Conservation (phyloP, 2,797 vertebrate genomes). For the Halcyon smyrnensis region DNA sequence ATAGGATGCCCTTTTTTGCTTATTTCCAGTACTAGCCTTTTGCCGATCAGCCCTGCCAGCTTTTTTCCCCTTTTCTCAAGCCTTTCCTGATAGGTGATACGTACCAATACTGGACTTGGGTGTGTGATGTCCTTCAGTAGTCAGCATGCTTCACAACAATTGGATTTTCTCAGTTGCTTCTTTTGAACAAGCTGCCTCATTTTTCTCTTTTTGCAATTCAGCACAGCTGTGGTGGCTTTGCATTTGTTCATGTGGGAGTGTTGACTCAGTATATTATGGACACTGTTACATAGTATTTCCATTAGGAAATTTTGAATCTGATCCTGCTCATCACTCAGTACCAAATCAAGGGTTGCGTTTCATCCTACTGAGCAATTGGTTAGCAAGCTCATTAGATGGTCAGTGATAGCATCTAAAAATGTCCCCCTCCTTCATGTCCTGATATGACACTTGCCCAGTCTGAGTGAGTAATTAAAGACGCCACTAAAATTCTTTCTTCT, state of each 20-base stretch:
- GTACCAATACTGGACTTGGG: background rate
- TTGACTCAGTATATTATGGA: conserved; percentile 8
- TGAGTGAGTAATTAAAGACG: background rate
- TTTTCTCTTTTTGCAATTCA: background rate
- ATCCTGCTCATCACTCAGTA: conserved; percentile 18
- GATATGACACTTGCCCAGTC: background rate
- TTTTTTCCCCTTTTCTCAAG: background rate
- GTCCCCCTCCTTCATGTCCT: background rate
- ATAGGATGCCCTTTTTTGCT: background rate
- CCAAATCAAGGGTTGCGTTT: conserved; percentile 11
- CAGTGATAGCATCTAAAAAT: conserved; percentile 52
- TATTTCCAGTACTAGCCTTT: background rate
- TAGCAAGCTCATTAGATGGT: background rate
- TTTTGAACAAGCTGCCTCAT: background rate
- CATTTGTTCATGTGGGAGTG: background rate
- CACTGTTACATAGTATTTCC: conserved; percentile 39
- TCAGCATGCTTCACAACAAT: background rate
- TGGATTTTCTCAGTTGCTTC: background rate
- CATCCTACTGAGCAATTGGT: conserved; percentile 45
- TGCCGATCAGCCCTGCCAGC: background rate
- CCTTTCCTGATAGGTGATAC: background rate
- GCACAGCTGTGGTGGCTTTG: background rate
- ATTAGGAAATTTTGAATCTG: conserved; percentile 54
- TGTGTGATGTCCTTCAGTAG: background rate
- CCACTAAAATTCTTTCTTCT: conserved; percentile 31